Percentiles rank a stretch among this genome's conserved stretches.
phyloP scores from a whole-genome alignment of 2,888 invertebrate genomes.

The Temnothorax ravouxi region DNA sequence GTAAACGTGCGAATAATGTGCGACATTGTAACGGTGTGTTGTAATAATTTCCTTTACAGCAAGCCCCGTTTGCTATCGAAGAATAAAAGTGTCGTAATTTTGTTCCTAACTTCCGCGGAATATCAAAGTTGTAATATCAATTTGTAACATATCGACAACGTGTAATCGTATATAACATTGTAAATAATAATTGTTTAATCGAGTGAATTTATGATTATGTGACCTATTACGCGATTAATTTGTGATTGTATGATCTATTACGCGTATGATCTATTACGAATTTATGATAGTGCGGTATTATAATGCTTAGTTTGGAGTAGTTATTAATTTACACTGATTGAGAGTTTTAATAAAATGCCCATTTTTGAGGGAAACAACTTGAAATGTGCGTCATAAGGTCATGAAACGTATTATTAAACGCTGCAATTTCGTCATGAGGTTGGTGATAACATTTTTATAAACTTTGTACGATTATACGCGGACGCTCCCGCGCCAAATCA shows the following conservation, averaged over 20 bases:
- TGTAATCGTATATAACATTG: background rate
- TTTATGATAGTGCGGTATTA: background rate
- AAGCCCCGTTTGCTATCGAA: background rate
- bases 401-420: background rate
- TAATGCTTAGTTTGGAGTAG: no score
- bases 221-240: background rate
- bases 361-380: background rate
- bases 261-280: background rate
- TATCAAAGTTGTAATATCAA: background rate
- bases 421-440: background rate
- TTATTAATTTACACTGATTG: background rate
- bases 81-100: conserved; percentile 17
- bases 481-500: background rate
- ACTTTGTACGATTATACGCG: background rate
- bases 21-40: background rate
- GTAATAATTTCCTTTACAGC: conserved; percentile 22
- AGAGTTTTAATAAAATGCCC: background rate
- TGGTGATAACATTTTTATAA: background rate
- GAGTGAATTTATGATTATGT: background rate
- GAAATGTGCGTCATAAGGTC: background rate
- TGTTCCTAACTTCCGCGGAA: background rate
- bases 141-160: background rate
- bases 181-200: background rate
- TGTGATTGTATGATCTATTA: background rate
- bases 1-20: conserved; percentile 16